Evolutionary conservation across 2,797 vertebrate species (phyloP), one percentile per base, ranked within the genome.

Genomic region (Chaetodon trifasciatus): DNA sequence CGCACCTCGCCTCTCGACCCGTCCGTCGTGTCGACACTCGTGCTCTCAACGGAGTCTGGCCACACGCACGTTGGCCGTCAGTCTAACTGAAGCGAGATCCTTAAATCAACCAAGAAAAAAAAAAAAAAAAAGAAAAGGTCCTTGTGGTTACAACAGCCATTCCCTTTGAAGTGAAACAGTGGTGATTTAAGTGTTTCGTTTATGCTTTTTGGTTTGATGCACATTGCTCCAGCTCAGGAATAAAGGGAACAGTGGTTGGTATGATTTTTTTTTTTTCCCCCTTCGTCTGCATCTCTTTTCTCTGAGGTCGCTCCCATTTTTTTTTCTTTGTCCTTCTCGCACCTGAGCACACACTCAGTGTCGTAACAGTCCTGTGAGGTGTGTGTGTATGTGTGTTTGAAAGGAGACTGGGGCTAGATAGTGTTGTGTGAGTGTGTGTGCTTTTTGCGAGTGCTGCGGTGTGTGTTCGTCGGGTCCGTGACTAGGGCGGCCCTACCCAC

Each of bases 161-260:
- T 92, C 91, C 88, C 88, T 93, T 90, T 89, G 88, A 88, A 75
- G 92, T 95, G 93, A 92, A 90, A 90, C 89, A 91, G 88, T 92
- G 85, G 88, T 91, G 90, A 91, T 86, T 88, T 83, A 73, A 86
- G 89, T 94, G 89, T 93, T 87, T 71, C 61, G 77, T 88, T 89
- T 74, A 91, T 93, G 79, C 89, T 95, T 95, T 96, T 96, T 95
- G 95, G 95, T 95, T 95, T 94, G 92, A 93, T 92, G 92, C 92
- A 92, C 88, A 62, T 93, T 85, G 90, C 90, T 93, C 93, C 93
- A 91, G 92, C 89, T 91, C 88, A 90, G 88, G 83, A 88, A 91
- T 93, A 93, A 94, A 94, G 92, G 93, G 92, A 92, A 94, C 93
- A 94, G 94, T 93, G 93, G 88, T 94, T 95, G 89, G 90, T 93